Base-by-base conservation (phyloP, 1,140 invertebrate species). In the Homarus americanus region DNA sequence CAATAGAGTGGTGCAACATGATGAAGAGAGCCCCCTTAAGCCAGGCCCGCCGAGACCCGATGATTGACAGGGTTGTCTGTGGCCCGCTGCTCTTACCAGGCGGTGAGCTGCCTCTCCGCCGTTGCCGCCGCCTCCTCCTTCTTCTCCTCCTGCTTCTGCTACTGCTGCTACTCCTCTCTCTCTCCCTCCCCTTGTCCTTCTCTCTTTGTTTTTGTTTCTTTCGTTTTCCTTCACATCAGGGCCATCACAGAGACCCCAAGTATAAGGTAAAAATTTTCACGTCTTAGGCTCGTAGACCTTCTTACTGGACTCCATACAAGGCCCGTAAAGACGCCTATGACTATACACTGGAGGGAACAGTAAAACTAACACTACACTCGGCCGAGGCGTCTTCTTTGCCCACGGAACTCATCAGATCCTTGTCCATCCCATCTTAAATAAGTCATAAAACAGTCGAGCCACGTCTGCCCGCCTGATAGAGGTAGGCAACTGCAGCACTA, bases 61-160 rank as follows among this genome's bases (percentile, higher is more conserved):
- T 90, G 87, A 90, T 90, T 90, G 87, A 90, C 87, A 90, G 87
- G 87, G 79, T 90, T 90, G 87, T 90, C 87, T 90, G 87, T 90
- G 87, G 87, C 79, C 80, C 72, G 79, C 87, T 90, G 87, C 87
- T 90, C 87, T 58, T 90, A 75, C 79, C 69, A 90, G 87, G 78
- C 53, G 76, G 58, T 40, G 78, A 38, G 63, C 87, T 82, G 38
- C 53, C 69, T 83, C 66, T 58, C 79, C 78, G 44, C 87, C n/a
- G 32, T 76, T 44, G 10, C 63, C 76, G 9, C 80, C 80, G 38
- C 79, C 63, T 36, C 79, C 34, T 82, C 69, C 49, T n/a, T 15
- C 72, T 90, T 17, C 78, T 82, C 17, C 84, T 53, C 78, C n/a
- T 28, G 2, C 44, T 86, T 24, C 72, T 86, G 32, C 38, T 86